A percentile compares a stretch with the other conserved stretches of the same genome.
Conservation (phyloP, 2,113 vertebrate species). For the Corythaixoides concolor region DNA sequence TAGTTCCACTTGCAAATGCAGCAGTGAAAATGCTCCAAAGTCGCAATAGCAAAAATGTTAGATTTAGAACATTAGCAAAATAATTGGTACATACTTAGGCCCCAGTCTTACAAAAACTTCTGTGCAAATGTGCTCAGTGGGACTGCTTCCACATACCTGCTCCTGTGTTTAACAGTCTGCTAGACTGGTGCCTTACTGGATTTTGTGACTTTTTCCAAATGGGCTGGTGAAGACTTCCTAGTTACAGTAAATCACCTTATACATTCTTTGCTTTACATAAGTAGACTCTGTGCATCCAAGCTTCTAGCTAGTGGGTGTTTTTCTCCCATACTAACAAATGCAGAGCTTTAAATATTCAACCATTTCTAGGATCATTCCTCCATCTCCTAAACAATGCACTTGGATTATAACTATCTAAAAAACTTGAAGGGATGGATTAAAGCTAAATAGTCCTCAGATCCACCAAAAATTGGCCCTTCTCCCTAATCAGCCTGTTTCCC, state of each 20-base stretch:
- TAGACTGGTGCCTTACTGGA: neutral
- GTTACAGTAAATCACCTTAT: neutral
- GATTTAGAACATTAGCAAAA: neutral
- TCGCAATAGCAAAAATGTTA: neutral
- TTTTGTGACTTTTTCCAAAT: neutral
- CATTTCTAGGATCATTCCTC: neutral
- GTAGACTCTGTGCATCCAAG: neutral
- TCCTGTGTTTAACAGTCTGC: neutral
- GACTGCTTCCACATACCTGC: neutral
- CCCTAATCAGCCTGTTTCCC: neutral
- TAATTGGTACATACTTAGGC: neutral
- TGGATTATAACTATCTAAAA: neutral
- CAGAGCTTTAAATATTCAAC: neutral
- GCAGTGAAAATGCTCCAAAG: neutral
- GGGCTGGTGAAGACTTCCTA: neutral
- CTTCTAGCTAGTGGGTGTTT: neutral
- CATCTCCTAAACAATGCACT: neutral
- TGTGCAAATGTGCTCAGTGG: neutral
- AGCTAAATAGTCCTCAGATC: neutral
- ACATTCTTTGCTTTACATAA: neutral
- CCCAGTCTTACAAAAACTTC: neutral
- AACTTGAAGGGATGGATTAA: neutral
- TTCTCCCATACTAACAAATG: neutral
- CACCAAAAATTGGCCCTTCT: constrained; percentile 1
- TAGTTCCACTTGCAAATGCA: neutral